A percentile compares a stretch with the other conserved stretches of the same genome.
These are phyloP conservation scores for Gallinago solitaria DNA, from an alignment of 2,797 vertebrate species.

Conservation along the genomic window DNA sequence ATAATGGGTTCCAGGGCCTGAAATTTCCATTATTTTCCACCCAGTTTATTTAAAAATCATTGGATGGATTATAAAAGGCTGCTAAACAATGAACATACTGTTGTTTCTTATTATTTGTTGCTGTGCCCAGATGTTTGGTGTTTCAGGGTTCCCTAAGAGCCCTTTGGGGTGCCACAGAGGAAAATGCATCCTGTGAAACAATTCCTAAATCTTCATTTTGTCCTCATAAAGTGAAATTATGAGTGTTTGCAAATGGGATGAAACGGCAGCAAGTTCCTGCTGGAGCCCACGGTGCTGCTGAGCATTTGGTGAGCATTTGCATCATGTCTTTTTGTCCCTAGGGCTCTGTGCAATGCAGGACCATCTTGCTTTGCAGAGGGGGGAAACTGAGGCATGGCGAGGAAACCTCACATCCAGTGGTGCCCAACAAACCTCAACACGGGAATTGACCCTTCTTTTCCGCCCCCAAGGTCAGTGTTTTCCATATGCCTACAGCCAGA, in stretches of 20 bases:
- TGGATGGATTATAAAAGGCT: slow-evolving; percentile 37
- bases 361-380: background rate
- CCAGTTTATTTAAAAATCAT: slow-evolving; percentile 40
- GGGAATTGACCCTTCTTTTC: background rate
- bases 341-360: background rate
- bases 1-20: slow-evolving; percentile 37
- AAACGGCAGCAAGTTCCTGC: background rate
- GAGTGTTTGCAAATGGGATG: background rate
- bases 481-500: background rate
- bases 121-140: slow-evolving; percentile 37
- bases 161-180: background rate
- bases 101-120: slow-evolving; percentile 17
- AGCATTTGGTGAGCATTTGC: background rate
- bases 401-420: rapidly evolving
- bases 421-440: rapidly evolving
- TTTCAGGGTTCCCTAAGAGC: background rate
- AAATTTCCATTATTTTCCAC: slow-evolving; percentile 41
- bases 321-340: rapidly evolving
- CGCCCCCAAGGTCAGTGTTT: background rate
- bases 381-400: background rate
- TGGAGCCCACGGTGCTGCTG: background rate
- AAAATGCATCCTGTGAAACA: background rate
- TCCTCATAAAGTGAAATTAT: background rate
- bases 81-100: background rate
- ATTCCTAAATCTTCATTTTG: background rate